Evolutionary conservation across 1,140 invertebrate genomes (phyloP), one percentile per base, ranked within the genome.

Genomic region (Leptinotarsa lineolata): DNA sequence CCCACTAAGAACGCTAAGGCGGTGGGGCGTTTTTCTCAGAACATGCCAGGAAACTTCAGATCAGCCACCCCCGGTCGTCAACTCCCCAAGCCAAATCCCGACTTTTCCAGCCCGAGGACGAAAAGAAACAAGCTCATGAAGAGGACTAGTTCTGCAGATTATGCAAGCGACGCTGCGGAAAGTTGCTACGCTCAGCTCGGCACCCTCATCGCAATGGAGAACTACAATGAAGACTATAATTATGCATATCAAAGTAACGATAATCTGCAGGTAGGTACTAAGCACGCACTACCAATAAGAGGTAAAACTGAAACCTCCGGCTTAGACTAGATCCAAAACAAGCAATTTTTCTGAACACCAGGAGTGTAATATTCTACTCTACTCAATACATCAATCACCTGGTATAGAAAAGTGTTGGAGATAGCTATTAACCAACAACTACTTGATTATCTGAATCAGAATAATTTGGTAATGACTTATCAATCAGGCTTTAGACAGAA

Each of bases 201-300:
- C 83, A 82, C 85, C 70, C 82, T 87, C 16, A 87, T 80, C 85
- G 87, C 82, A 83, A 85, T 78, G 80, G 85, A 84, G 81, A 85
- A 79, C 71, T 90, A 90, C 83, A 91, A 92, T 85, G 90, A 91
- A 82, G 88, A 92, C 81, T 91, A 89, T 76, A 92, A 92, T 83
- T 91, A 91, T 83, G 88, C 89, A 78, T 92, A 92, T 83, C 85
- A 87, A 73, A 91, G 89, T 84, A 83, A 80, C 65, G 84, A 85
- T 78, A 84, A 85, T 78, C 75, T 84, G 60, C 78, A 79, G 6
- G 74, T 76, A 67, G 81, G 83, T 15, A 54, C 48, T 39, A 39
- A 11, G 8, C 8, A 11, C 8, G 8, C 30, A 39, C 8, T 39
- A n/a, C n/a, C n/a, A n/a, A n/a, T n/a, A n/a, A n/a, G n/a, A n/a